These are phyloP conservation scores for Xanthia icteritia DNA, from an alignment of 2,888 invertebrate genomes.

Conservation along the genomic window DNA sequence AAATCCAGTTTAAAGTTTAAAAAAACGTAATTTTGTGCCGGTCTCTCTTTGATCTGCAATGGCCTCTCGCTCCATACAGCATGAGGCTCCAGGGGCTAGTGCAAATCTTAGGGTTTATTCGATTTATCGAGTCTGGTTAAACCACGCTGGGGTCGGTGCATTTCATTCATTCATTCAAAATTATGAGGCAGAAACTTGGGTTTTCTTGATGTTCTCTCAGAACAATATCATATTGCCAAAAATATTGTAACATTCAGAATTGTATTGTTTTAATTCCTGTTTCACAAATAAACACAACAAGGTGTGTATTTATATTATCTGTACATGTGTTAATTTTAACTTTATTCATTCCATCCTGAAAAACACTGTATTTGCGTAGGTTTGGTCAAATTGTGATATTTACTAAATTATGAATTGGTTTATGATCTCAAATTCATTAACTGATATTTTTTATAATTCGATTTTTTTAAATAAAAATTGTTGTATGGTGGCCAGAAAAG, in stretches of 20 bases:
- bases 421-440: conserved; percentile 56
- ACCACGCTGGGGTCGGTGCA: too few relatives aligned
- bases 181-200: not conserved
- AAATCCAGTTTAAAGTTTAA: too few relatives aligned
- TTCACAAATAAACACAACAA: conserved; percentile 1
- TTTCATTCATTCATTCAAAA: too few relatives aligned
- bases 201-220: not conserved
- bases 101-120: too few relatives aligned
- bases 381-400: conserved; percentile 59
- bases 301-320: conserved; percentile 8
- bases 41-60: too few relatives aligned
- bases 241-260: conserved; percentile 5
- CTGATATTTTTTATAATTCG: conserved; percentile 42
- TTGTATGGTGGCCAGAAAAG: conserved; percentile 2
- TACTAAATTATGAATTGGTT: conserved; percentile 55
- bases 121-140: too few relatives aligned
- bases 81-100: too few relatives aligned
- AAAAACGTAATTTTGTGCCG: too few relatives aligned
- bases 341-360: conserved; percentile 54
- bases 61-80: too few relatives aligned
- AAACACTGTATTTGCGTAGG: conserved; percentile 32
- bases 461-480: not conserved
- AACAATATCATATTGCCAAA: not conserved
- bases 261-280: not conserved
- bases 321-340: conserved; percentile 28